Evolutionary conservation across 2,113 vertebrate genomes (phyloP), one percentile per base, ranked within the genome.

Genomic region (Genyomyrus donnyi): DNA sequence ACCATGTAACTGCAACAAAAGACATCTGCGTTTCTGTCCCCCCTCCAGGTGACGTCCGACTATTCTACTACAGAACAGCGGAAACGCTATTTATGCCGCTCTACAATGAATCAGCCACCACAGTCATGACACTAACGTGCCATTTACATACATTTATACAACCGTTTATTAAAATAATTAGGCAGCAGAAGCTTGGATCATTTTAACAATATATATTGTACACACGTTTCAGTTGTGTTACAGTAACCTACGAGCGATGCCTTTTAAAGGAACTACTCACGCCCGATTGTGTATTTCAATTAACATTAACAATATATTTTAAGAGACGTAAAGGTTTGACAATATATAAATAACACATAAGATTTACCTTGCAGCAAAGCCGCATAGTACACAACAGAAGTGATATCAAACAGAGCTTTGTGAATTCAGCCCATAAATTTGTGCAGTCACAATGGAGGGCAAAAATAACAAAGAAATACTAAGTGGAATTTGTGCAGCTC

Each of bases 401-500:
- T 42, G 74, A 17, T 42, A 39, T 48, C 39, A 13, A 85, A 85
- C 45, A 85, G 39, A 46, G 83, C 35, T 87, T 87, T 48, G n/a
- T 52, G 27, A n/a, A 52, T 39, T 31, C 15, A 31, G 24, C 8
- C 49, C 15, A 52, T 52, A 42, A 42, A 27, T 31, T 39, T 62
- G 21, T 35, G 27, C 13, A n/a, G 15, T 15, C 46, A 87, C n/a
- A 87, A 31, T 87, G 45, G 49, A 52, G 4, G n/a, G 19, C 85
- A 87, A 19, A 52, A n/a, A 87, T 53, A 15, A 52, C 49, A 85
- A 85, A 85, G 45, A n/a, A 31, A 52, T 52, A 52, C 8, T 46
- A 70, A 48, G 6, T 56, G 66, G 53, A 74, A 85, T 89, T 53
- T 13, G 45, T 58, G 10, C 17, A 70, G 92, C 95, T 90, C 96